phyloP scores from a whole-genome alignment of 2,797 vertebrate species.

The Chaetodon trifasciatus region DNA sequence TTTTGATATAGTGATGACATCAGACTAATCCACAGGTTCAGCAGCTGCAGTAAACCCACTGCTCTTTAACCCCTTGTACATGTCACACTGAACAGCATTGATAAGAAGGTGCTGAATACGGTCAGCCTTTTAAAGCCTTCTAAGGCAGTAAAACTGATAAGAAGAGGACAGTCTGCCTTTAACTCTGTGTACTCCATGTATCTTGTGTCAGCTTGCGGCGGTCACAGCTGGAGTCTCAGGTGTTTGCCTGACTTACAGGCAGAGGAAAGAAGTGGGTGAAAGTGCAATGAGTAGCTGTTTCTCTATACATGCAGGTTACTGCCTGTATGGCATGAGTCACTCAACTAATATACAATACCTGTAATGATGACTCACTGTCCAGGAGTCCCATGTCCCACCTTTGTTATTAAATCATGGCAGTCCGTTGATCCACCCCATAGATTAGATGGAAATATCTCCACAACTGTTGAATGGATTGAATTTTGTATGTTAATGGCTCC shows the following conservation, averaged over 20 bases:
- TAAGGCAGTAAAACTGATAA: conserved; percentile 53
- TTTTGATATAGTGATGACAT: conserved; percentile 26
- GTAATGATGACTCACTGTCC: background rate
- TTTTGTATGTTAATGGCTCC: background rate
- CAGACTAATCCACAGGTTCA: conserved; percentile 18
- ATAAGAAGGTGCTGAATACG: conserved; percentile 55
- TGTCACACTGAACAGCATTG: conserved; percentile 42
- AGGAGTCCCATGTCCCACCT: background rate
- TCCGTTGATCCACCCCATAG: background rate
- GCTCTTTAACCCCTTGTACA: conserved; percentile 45
- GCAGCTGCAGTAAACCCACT: conserved; percentile 14
- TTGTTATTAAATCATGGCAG: too few relatives aligned
- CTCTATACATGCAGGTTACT: background rate
- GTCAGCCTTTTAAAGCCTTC: conserved; percentile 23
- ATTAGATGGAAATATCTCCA: background rate
- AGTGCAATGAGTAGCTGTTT: conserved; percentile 30
- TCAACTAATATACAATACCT: background rate
- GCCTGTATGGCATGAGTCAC: background rate
- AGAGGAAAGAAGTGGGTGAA: conserved; percentile 49
- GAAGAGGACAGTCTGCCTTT: conserved; percentile 35
- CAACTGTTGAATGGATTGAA: background rate
- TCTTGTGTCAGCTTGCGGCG: conserved; percentile 6
- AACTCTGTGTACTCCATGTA: conserved; percentile 6
- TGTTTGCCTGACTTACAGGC: conserved; percentile 16
- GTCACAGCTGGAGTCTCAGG: conserved; percentile 36